Percentiles rank a stretch among this genome's conserved stretches.
phyloP scores from a whole-genome alignment of 2,888 invertebrate genomes.

The Leistus spinibarbis region DNA sequence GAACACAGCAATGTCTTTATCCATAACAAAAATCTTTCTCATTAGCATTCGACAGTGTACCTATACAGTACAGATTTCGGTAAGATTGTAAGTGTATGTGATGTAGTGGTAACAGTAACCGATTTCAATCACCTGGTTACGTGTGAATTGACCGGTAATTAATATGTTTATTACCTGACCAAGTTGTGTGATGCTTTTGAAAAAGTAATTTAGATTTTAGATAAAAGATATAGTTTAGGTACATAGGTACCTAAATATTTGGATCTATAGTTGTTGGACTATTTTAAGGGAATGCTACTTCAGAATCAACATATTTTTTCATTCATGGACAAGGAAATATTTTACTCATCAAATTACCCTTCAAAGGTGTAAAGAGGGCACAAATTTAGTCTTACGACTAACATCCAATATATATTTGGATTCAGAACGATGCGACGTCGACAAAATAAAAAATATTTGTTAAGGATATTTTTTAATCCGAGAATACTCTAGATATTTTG shows the following conservation, averaged over 20 bases:
- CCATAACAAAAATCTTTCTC: neutral
- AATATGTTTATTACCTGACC: constrained; percentile 28
- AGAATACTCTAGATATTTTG: too few species aligned
- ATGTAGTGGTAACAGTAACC: neutral
- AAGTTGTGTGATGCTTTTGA: constrained; percentile 12
- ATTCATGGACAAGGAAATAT: too few species aligned
- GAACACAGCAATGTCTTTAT: neutral
- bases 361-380: too few species aligned
- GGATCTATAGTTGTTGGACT: neutral
- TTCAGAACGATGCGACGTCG: too few species aligned
- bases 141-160: constrained; percentile 32
- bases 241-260: neutral
- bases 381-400: too few species aligned
- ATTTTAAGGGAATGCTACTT: neutral
- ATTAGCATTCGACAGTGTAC: neutral
- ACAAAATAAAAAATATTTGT: too few species aligned
- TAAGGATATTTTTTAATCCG: too few species aligned
- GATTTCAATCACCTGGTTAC: constrained; percentile 8
- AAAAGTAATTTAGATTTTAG: constrained; percentile 25
- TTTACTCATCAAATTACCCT: too few species aligned
- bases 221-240: constrained; percentile 8
- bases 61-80: neutral
- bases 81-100: neutral
- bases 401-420: too few species aligned
- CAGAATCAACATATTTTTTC: neutral